These are phyloP conservation scores for Pterostichus niger DNA, from an alignment of 2,888 invertebrate species.

Conservation along the genomic window DNA sequence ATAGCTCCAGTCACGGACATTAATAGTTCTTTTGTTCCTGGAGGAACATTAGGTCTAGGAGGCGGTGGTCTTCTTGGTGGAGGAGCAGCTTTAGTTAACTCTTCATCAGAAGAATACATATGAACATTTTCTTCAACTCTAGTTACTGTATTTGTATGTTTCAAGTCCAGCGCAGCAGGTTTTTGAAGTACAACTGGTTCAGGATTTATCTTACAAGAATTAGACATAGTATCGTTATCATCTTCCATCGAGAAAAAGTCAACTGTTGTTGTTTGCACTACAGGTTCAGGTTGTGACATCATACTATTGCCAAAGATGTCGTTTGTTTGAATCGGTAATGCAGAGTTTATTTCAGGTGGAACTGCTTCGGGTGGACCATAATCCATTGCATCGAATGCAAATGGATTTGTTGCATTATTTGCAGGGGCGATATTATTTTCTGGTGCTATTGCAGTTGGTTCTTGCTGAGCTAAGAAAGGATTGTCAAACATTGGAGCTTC, in stretches of 20 bases:
- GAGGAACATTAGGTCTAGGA: constrained; percentile 81
- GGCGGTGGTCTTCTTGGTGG: constrained; percentile 77
- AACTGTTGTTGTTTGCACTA: constrained; percentile 20
- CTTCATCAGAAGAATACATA: constrained; percentile 63
- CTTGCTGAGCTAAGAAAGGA: constrained; percentile 83
- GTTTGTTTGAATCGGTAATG: constrained; percentile 58
- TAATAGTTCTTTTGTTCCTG: constrained; percentile 91
- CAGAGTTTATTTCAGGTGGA: constrained; percentile 42
- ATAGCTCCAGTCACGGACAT: constrained; percentile 92
- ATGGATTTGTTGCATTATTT: constrained; percentile 82
- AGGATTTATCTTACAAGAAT: constrained; percentile 73
- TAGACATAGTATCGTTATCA: constrained; percentile 75
- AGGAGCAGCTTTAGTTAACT: constrained; percentile 68
- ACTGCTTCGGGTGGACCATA: constrained; percentile 73
- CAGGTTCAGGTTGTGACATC: constrained; percentile 60
- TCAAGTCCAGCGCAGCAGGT: constrained; percentile 76
- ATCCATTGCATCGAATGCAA: constrained; percentile 79
- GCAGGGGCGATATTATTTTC: constrained; percentile 70
- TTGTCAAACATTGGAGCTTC: constrained; percentile 79
- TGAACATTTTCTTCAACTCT: constrained; percentile 51
- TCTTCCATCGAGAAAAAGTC: constrained; percentile 65
- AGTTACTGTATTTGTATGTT: constrained; percentile 73
- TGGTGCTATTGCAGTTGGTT: constrained; percentile 69
- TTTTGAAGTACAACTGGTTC: constrained; percentile 72
- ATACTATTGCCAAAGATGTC: constrained; percentile 63